Percentiles rank a stretch among this genome's conserved stretches.
phyloP scores from a whole-genome alignment of 2,888 invertebrate species.

The Stegana nigrithorax region DNA sequence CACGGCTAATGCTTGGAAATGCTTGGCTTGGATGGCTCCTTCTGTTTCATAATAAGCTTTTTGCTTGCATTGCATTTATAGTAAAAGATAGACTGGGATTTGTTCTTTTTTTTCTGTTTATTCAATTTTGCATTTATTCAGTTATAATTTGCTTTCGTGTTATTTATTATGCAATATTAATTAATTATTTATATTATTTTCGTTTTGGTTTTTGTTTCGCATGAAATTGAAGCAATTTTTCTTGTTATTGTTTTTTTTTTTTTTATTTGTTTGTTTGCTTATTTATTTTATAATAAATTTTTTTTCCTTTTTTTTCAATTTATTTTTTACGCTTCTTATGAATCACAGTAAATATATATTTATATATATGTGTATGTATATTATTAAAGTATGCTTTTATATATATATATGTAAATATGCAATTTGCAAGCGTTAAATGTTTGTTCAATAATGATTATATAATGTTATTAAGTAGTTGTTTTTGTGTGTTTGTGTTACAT shows the following conservation, averaged over 20 bases:
- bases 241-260: too few species aligned
- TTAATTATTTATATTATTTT: background rate
- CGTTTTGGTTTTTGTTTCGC: background rate
- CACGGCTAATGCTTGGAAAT: too few species aligned
- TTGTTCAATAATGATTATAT: slow-evolving; percentile 32
- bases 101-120: background rate
- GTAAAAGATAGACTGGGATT: background rate
- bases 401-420: slow-evolving; percentile 36
- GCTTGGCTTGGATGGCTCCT: too few species aligned
- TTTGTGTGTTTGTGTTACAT: slow-evolving; percentile 10
- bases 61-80: too few species aligned
- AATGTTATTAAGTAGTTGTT: slow-evolving; percentile 40
- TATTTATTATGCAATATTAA: background rate
- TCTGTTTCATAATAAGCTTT: too few species aligned
- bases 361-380: slow-evolving; percentile 33
- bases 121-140: background rate
- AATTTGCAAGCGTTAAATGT: slow-evolving; percentile 49
- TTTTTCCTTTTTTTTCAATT: background rate
- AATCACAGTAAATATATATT: slow-evolving; percentile 59
- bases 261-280: background rate
- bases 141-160: background rate
- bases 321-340: slow-evolving; percentile 38
- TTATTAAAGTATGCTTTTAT: slow-evolving; percentile 24
- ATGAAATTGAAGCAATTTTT: background rate
- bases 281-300: background rate